These are phyloP conservation scores for Lasioglossum figueresi DNA, from an alignment of 2,888 invertebrate species.

Conservation along the genomic window DNA sequence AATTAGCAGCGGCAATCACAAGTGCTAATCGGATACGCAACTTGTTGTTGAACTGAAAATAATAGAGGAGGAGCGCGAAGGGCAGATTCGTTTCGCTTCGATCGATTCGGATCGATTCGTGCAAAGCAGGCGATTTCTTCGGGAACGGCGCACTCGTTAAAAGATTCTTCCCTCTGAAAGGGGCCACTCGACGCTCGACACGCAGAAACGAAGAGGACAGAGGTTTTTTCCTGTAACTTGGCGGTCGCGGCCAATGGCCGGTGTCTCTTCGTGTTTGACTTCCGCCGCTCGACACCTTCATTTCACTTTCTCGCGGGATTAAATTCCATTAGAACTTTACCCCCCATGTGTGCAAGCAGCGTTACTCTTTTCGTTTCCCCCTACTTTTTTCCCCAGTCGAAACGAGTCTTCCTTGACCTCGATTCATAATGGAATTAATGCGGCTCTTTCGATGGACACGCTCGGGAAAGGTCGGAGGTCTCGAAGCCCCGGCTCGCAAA, in stretches of 20 bases:
- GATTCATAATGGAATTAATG: slow-evolving; percentile 53
- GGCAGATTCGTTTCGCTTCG: background rate
- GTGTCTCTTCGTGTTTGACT: slow-evolving; percentile 34
- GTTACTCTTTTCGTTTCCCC: background rate
- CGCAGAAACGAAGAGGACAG: background rate
- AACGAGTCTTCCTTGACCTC: slow-evolving; percentile 58
- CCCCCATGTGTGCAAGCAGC: background rate
- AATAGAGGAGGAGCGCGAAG: background rate
- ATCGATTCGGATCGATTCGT: background rate
- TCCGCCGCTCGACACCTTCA: background rate
- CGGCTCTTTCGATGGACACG: slow-evolving; percentile 29
- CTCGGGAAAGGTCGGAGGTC: slow-evolving; percentile 38
- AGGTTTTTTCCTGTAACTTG: slow-evolving; percentile 6
- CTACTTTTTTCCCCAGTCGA: slow-evolving; percentile 13
- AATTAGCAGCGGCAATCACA: background rate
- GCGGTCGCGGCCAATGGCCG: background rate
- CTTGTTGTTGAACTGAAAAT: background rate
- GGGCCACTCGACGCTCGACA: background rate
- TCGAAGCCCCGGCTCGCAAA: slow-evolving; percentile 9
- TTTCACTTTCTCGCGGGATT: slow-evolving; percentile 39
- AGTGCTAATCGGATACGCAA: background rate
- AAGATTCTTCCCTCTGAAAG: background rate
- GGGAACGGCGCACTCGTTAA: slow-evolving; percentile 13
- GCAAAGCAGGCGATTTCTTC: background rate
- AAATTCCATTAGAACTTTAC: slow-evolving; percentile 42